These are phyloP conservation scores for Perdita meconis DNA, from an alignment of 2,888 invertebrate genomes.

Conservation along the genomic window DNA sequence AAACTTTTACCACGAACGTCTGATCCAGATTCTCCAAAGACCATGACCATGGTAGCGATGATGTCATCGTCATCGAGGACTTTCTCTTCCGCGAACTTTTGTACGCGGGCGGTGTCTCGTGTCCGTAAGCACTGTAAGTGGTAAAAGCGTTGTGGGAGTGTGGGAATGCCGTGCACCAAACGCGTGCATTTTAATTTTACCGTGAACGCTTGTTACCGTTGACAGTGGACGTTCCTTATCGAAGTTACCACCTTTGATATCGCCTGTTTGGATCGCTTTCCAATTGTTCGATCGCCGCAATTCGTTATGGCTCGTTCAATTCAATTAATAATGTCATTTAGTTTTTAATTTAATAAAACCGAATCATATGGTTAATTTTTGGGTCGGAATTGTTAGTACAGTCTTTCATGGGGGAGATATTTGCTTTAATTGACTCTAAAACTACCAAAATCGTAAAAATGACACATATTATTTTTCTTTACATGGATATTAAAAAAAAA, in stretches of 20 bases:
- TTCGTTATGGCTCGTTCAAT: neutral
- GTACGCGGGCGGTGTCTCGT: slow-evolving; percentile 61
- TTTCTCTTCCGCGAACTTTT: slow-evolving; percentile 80
- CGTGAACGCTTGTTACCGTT: slow-evolving; percentile 9
- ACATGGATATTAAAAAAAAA: no score
- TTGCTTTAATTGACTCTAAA: no score
- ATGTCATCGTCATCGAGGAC: slow-evolving; percentile 75
- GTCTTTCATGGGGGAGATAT: no score
- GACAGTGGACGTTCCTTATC: slow-evolving; percentile 1
- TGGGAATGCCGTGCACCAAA: slow-evolving; percentile 38
- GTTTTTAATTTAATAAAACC: no score
- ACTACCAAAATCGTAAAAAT: no score
- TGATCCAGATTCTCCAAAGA: slow-evolving; percentile 68
- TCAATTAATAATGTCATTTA: no score
- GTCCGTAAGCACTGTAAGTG: slow-evolving; percentile 50
- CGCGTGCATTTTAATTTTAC: slow-evolving; percentile 21
- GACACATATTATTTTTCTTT: no score
- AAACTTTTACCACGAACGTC: slow-evolving; percentile 57
- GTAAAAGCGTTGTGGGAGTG: slow-evolving; percentile 54
- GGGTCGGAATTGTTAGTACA: no score
- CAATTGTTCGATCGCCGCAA: neutral
- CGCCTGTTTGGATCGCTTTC: neutral
- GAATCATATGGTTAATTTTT: no score
- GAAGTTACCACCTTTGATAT: neutral
- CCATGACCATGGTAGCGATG: slow-evolving; percentile 78